Base-by-base conservation (phyloP, 2,888 invertebrate genomes). In the Caenorhabditis sulstoni region DNA sequence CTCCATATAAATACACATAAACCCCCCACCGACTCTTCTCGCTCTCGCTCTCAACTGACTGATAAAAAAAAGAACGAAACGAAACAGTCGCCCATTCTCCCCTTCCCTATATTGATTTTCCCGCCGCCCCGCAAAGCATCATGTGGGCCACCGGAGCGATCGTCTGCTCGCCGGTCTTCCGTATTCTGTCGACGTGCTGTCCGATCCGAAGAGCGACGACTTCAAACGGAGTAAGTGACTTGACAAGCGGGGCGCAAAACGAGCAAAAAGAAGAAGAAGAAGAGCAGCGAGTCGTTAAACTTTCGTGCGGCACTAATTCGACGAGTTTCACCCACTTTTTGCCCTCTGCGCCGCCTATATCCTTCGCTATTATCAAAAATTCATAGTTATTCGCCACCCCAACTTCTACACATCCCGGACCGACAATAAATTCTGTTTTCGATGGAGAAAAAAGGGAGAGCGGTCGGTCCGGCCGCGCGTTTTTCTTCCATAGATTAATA, bases 101-200 rank as follows among this genome's bases (percentile, higher is more conserved):
- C 2, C 55, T 37, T n/a, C 61, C n/a, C 23, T 18, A 23, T 62
- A 47, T 53, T 35, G 16, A 57, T 50, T 57, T 49, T 64, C 55
- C n/a, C 5, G 50, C 47, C 44, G 29, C 29, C 29, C 4, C 29
- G 29, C 29, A 29, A n/a, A n/a, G n/a, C n/a, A n/a, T n/a, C n/a
- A 86, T 86, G 85, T 84, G 84, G 84, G 81, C 83, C 20, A 82
- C 83, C 58, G 84, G 84, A 20, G 81, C 82, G 39, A 81, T 84
- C 47, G 84, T 85, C 20, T 86, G 86, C 64, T 85, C 86, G 22
- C 86, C 86, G 9, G 77, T 86, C 20, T 86, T 79, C 49, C 80
- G 84, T 18, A 80, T 86, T 35, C 59, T 86, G 35, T 61, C 82
- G 11, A 85, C 84, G 2, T 86, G 86, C 62, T 86, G 86, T 58